Evolutionary conservation across 1,140 invertebrate genomes (phyloP), one percentile per base, ranked within the genome.

Genomic region (Eumeta japonica): DNA sequence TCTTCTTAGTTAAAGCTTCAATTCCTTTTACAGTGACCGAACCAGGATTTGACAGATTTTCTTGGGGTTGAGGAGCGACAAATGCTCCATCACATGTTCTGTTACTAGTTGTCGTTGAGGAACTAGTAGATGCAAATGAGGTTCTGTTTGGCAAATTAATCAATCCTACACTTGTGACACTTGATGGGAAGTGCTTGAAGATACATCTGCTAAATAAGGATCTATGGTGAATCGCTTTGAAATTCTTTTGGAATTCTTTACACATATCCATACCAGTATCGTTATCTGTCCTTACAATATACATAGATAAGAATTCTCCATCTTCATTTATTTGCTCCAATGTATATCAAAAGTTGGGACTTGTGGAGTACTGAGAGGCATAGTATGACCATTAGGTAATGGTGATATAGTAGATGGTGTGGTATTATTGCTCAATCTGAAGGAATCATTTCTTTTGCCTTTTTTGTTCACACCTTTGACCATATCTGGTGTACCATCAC

Each of bases 371-470:
- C 46, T 58, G 2, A 59, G 46, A 10, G 61, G 62, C 41, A 70
- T 62, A 0, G 64, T 67, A 37, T 77, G 73, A 0, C 73, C 75
- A 39, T 76, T 76, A 32, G 64, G 62, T 10, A 75, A 43, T 2
- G 72, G 73, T 1, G 75, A 77, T 41, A 73, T 73, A 0, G 70
- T 72, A 2, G 72, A 74, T 1, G 70, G 70, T 13, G 70, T 74
- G n/a, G 65, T 70, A 7, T 56, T 63, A 13, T 67, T 71, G 37
- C 61, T 72, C 3, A 44, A 50, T 35, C 62, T 39, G 24, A 68
- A 74, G 0, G 60, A 64, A 5, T 71, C 66, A 37, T 64, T 67
- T 45, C 70, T 71, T 20, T 62, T 62, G 1, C 40, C 52, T 52
- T 65, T 68, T 11, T 46, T 59, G 1, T 47, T 43, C 12, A 54